Base-by-base conservation (phyloP, 1,140 invertebrate species). In the Heterodera carotae region DNA sequence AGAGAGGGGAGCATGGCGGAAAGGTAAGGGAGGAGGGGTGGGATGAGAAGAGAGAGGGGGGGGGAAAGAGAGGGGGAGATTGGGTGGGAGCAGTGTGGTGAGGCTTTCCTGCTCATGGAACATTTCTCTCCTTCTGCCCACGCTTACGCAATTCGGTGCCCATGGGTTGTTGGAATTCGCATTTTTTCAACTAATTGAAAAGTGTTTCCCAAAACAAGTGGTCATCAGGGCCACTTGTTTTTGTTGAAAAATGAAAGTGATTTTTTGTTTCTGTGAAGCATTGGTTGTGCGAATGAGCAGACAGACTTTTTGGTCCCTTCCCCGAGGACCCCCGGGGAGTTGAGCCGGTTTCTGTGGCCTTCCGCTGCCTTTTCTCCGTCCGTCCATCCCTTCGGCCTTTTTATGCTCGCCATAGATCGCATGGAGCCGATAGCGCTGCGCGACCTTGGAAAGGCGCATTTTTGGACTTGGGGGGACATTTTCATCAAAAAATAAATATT, bases 11-110 rank as follows among this genome's bases (percentile, higher is more conserved):
- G 5, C 5, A 48, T 34, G 39, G 22, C 2, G n/a, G 39, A 25
- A 5, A 4, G 29, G 4, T 0, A 18, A 29, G 2, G 18, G 15
- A 22, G 34, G 69, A 18, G 48, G 34, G 31, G 48, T 4, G 39
- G 27, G 60, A 22, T 53, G n/a, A 71, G 25, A 62, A 18, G 34
- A 68, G 60, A 71, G 33, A 43, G n/a, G 48, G 60, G 60, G 1
- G 27, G 33, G 60, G 56, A 43, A 71, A 22, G 8, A 71, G 15
- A 10, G 36, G 36, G 4, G 36, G 39, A 8, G 39, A 2, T 39
- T 39, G 36, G 36, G 36, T 4, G 36, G 36, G 36, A 39, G 36
- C 4, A 10, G 36, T 10, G 10, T 6, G 36, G 10, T 4, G 36
- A 39, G 4, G 36, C 36, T 10, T 39, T 39, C 36, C 36, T 39